phyloP scores from a whole-genome alignment of 2,113 vertebrate genomes.

The Epinephelus fuscoguttatus region DNA sequence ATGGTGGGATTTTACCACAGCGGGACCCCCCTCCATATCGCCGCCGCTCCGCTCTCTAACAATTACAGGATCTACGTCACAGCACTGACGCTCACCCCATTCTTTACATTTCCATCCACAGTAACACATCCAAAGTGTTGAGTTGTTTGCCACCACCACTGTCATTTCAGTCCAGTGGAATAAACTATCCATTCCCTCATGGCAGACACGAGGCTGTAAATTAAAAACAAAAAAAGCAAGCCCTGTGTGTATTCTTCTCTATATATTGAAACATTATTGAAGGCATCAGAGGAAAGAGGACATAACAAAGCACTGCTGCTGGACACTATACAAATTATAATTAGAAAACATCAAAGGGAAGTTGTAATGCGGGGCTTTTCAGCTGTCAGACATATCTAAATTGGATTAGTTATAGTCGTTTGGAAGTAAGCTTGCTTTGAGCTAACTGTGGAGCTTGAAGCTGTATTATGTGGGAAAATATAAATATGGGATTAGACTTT shows the following conservation, averaged over 20 bases:
- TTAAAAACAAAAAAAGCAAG: not conserved
- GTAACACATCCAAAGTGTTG: slow-evolving; percentile 11
- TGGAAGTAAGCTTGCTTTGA: slow-evolving; percentile 26
- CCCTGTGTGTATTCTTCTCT: not conserved
- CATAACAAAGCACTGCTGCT: not conserved
- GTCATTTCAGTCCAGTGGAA: slow-evolving; percentile 35
- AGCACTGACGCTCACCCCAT: slow-evolving; percentile 49
- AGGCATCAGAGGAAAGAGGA: slow-evolving; percentile 6
- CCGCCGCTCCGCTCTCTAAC: slow-evolving; percentile 65
- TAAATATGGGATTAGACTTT: slow-evolving; percentile 3
- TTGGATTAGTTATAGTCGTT: slow-evolving; percentile 42
- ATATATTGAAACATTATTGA: not conserved
- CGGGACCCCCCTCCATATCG: slow-evolving; percentile 29
- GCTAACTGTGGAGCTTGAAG: slow-evolving; percentile 20
- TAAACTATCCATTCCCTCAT: not conserved
- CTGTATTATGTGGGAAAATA: slow-evolving; percentile 16
- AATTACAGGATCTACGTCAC: slow-evolving; percentile 84
- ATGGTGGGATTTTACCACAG: slow-evolving; percentile 57
- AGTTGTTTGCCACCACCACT: slow-evolving; percentile 18
- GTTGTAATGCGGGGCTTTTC: slow-evolving; percentile 6
- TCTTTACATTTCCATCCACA: slow-evolving; percentile 66
- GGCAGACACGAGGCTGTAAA: not conserved
- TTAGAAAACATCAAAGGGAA: slow-evolving; percentile 45
- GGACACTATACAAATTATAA: not conserved
- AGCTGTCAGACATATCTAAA: slow-evolving; percentile 23